phyloP scores from a whole-genome alignment of 2,113 vertebrate genomes.

The Promerops cafer region DNA sequence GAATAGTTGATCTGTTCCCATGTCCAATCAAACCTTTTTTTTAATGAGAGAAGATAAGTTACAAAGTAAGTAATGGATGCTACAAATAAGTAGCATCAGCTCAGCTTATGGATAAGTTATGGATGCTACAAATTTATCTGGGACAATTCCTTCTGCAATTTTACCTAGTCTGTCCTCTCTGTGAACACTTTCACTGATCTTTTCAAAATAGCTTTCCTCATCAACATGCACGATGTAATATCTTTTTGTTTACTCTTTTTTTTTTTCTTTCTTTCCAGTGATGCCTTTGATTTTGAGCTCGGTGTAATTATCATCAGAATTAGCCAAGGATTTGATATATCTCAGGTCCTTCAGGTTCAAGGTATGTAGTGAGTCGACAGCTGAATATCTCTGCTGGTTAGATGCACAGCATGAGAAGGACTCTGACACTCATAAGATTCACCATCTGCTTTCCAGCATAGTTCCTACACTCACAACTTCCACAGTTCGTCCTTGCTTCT shows the following conservation, averaged over 20 bases:
- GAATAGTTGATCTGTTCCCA: background rate
- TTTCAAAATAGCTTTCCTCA: background rate
- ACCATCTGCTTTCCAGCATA: background rate
- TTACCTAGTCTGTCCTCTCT: background rate
- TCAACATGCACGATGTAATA: background rate
- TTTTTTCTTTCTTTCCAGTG: slow-evolving; percentile 71
- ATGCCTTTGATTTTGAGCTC: slow-evolving; percentile 92
- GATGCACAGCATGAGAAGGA: background rate
- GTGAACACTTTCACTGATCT: background rate
- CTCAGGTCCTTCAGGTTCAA: slow-evolving; percentile 86
- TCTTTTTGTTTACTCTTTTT: background rate
- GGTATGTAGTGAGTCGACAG: slow-evolving; percentile 71
- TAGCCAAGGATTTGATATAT: slow-evolving; percentile 89
- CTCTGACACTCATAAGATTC: background rate
- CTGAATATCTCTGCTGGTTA: background rate
- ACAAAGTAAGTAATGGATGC: too few relatives aligned
- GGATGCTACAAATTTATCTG: background rate
- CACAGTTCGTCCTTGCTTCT: background rate
- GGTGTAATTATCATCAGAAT: slow-evolving; percentile 86
- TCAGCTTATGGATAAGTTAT: too few relatives aligned
- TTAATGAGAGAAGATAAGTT: background rate
- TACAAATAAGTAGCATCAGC: too few relatives aligned
- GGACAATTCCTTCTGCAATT: background rate
- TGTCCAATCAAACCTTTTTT: background rate
- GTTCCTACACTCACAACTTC: background rate